These are phyloP conservation scores for Pedetes capensis DNA, from an alignment of 2,113 vertebrate genomes.

Conservation along the genomic window DNA sequence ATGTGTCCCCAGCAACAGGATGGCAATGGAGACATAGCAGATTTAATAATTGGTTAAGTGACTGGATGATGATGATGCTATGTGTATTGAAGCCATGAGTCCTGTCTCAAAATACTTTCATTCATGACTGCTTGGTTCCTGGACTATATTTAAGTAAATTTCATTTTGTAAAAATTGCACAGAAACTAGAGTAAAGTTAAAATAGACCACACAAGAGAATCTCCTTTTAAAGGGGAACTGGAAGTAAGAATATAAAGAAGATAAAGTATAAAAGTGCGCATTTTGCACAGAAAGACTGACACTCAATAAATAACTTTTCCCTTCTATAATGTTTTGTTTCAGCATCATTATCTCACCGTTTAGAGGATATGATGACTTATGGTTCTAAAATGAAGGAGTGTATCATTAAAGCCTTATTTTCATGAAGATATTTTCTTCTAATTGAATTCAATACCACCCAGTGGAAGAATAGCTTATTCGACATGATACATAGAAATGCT, in stretches of 20 bases:
- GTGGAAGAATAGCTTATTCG: constrained; percentile 65
- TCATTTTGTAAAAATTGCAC: constrained; percentile 43
- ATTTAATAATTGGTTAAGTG: background rate
- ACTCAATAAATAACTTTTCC: constrained; percentile 1
- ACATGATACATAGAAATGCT: constrained; percentile 25
- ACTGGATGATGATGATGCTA: background rate
- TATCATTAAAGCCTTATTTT: constrained; percentile 63
- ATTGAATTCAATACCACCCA: constrained; percentile 63
- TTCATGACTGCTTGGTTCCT: background rate
- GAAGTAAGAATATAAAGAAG: constrained; percentile 10
- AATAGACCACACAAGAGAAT: constrained; percentile 46
- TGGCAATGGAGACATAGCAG: background rate
- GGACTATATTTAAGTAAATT: constrained; percentile 44
- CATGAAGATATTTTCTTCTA: constrained; percentile 63
- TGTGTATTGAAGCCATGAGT: background rate
- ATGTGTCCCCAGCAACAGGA: background rate
- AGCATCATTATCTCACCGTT: constrained; percentile 11
- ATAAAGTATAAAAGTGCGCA: constrained; percentile 21
- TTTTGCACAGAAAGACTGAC: constrained; percentile 26
- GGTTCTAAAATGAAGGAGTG: constrained; percentile 53
- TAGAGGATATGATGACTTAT: constrained; percentile 49
- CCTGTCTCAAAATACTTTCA: background rate
- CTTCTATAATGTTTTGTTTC: constrained; percentile 38
- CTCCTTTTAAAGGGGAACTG: constrained; percentile 51
- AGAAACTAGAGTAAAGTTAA: constrained; percentile 53